These are phyloP conservation scores for Heliconius nattereri DNA, from an alignment of 1,140 invertebrate species.

Conservation along the genomic window DNA sequence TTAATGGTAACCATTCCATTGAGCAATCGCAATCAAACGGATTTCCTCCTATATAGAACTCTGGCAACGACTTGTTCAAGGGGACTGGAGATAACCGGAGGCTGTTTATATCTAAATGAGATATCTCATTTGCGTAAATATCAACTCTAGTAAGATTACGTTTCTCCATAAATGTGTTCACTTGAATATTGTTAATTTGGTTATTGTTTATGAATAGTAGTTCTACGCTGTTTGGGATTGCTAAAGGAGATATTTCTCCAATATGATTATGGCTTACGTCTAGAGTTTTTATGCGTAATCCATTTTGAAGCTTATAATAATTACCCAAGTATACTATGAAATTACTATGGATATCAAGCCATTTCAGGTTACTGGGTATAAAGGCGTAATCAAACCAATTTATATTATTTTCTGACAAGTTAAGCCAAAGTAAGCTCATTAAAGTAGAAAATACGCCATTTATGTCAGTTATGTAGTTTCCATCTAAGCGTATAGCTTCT, in stretches of 20 bases:
- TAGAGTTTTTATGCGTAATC: constrained; percentile 89
- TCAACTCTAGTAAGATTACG: constrained; percentile 91
- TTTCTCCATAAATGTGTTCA: constrained; percentile 93
- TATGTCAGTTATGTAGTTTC: constrained; percentile 92
- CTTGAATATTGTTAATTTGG: constrained; percentile 88
- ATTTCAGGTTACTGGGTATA: constrained; percentile 93
- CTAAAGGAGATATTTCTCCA: constrained; percentile 88
- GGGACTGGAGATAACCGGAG: constrained; percentile 87
- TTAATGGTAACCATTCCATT: constrained; percentile 94
- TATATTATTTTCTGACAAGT: constrained; percentile 94
- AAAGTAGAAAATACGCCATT: constrained; percentile 92
- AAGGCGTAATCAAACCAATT: constrained; percentile 95
- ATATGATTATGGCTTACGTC: constrained; percentile 94
- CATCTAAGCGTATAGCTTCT: constrained; percentile 92
- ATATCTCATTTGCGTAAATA: constrained; percentile 93
- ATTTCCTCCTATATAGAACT: constrained; percentile 94
- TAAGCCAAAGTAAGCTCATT: constrained; percentile 90
- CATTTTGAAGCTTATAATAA: constrained; percentile 90
- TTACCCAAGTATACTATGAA: constrained; percentile 92
- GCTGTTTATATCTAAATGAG: constrained; percentile 90
- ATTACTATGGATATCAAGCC: constrained; percentile 94
- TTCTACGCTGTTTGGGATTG: constrained; percentile 92
- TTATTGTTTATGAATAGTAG: constrained; percentile 95
- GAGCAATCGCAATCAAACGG: constrained; percentile 95
- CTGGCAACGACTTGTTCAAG: constrained; percentile 86